These are phyloP conservation scores for Drosophila pseudotalamancana DNA, from an alignment of 2,888 invertebrate species.

Conservation along the genomic window DNA sequence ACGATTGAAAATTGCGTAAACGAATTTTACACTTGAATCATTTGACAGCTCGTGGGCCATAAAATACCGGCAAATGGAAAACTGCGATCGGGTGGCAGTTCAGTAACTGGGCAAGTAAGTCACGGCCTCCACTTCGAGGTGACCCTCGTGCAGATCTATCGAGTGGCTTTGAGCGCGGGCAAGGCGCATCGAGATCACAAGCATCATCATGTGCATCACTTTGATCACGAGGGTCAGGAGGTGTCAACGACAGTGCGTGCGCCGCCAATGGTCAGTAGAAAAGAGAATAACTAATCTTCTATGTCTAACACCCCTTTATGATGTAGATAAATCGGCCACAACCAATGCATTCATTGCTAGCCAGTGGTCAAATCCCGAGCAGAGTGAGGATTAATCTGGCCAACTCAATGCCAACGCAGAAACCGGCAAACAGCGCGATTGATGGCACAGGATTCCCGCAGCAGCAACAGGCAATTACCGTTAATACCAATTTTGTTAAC, in stretches of 20 bases:
- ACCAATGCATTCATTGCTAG: conserved; percentile 86
- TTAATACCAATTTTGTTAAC: conserved; percentile 86
- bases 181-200: conserved; percentile 95
- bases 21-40: background rate
- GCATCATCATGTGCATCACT: conserved; percentile 93
- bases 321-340: conserved; percentile 84
- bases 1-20: background rate
- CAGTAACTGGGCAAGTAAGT: conserved; percentile 81
- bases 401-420: conserved; percentile 64
- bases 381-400: conserved; percentile 86
- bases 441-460: conserved; percentile 85
- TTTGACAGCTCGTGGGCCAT: conserved; percentile 89
- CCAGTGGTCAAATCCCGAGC: conserved; percentile 87
- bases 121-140: conserved; percentile 86
- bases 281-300: background rate
- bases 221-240: conserved; percentile 89
- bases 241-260: conserved; percentile 86
- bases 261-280: conserved; percentile 81
- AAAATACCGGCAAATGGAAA: conserved; percentile 90
- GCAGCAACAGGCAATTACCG: conserved; percentile 78
- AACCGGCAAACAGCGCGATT: background rate
- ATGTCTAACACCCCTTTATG: background rate
- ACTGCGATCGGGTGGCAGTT: conserved; percentile 88
- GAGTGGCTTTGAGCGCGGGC: conserved; percentile 92
- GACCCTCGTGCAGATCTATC: conserved; percentile 92